A percentile compares a stretch with the other conserved stretches of the same genome.
phyloP scores from a whole-genome alignment of 2,888 invertebrate species.

The Xylophagus ater region DNA sequence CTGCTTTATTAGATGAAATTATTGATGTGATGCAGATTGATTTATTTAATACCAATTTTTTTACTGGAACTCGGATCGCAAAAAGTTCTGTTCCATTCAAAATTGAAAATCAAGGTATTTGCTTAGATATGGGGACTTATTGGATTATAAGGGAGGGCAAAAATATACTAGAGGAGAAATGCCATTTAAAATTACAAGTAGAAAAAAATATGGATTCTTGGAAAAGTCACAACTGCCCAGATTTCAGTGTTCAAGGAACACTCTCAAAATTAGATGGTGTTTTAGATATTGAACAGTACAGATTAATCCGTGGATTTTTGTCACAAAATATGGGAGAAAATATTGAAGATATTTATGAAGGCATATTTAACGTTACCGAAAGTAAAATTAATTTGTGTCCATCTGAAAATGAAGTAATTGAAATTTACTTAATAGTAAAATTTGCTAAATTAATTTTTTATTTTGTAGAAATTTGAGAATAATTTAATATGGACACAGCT shows the following conservation, averaged over 20 bases:
- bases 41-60: slow-evolving; percentile 58
- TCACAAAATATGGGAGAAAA: slow-evolving; percentile 83
- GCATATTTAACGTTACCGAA: slow-evolving; percentile 25
- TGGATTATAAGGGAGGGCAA: slow-evolving; percentile 41
- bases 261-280: slow-evolving; percentile 75
- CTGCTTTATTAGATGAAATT: slow-evolving; percentile 27
- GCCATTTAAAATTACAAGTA: slow-evolving; percentile 65
- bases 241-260: slow-evolving; percentile 74
- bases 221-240: slow-evolving; percentile 50
- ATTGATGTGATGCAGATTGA: slow-evolving; percentile 55
- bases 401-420: slow-evolving; percentile 21
- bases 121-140: slow-evolving; percentile 32
- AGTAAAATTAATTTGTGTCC: slow-evolving; percentile 31
- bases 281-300: slow-evolving; percentile 75
- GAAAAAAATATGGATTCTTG: slow-evolving; percentile 67
- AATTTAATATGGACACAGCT: slow-evolving; percentile 60
- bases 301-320: slow-evolving; percentile 74
- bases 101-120: slow-evolving; percentile 18
- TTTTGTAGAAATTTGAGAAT: slow-evolving; percentile 21
- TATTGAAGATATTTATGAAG: slow-evolving; percentile 50
- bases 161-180: slow-evolving; percentile 70
- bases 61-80: slow-evolving; percentile 43
- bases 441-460: neutral
- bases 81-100: slow-evolving; percentile 13
- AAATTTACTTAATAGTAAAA: slow-evolving; percentile 12